Base-by-base conservation (phyloP, 2,797 vertebrate genomes). In the Chanos chanos region DNA sequence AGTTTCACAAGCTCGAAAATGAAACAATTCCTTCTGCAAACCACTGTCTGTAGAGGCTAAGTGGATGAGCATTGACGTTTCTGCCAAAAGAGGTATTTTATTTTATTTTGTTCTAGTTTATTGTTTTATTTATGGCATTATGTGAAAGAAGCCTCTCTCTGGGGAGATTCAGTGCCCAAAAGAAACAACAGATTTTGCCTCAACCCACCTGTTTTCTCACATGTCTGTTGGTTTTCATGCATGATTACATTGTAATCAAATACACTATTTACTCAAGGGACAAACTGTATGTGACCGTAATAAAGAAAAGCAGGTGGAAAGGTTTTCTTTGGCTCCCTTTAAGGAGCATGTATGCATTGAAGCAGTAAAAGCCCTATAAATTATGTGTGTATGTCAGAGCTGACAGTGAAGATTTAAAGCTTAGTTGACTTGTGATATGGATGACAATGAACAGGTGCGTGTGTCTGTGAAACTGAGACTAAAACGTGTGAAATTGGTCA, bases 151-250 rank as follows among this genome's bases (percentile, higher is more conserved):
- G n/a, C n/a, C n/a, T n/a, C n/a, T n/a, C n/a, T n/a, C n/a, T n/a
- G n/a, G n/a, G n/a, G n/a, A n/a, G n/a, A n/a, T n/a, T n/a, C n/a
- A n/a, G n/a, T n/a, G n/a, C n/a, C n/a, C n/a, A 83, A 84, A 84
- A 83, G 80, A 81, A 68, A 81, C 84, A 77, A 83, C 77, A 56
- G 50, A 73, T 58, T 71, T 75, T 73, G 83, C 79, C 78, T 10
- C 21, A 81, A 75, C 74, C 76, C 80, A 84, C 81, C 86, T 86
- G 83, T 86, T 86, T 8, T 5, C 40, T 43, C 40, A 18, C 22
- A 40, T 43, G 40, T 3, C 48, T n/a, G 30, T 10, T n/a, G 16
- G 15, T 25, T 43, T 40, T 50, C 10, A 36, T 18, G 31, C 12
- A n/a, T 15, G 22, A 16, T 19, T 16, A 4, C 10, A 15, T 8